Percentiles rank a stretch among this genome's conserved stretches.
These are phyloP conservation scores for Amphipoea oculea DNA, from an alignment of 2,888 invertebrate genomes.

Conservation along the genomic window DNA sequence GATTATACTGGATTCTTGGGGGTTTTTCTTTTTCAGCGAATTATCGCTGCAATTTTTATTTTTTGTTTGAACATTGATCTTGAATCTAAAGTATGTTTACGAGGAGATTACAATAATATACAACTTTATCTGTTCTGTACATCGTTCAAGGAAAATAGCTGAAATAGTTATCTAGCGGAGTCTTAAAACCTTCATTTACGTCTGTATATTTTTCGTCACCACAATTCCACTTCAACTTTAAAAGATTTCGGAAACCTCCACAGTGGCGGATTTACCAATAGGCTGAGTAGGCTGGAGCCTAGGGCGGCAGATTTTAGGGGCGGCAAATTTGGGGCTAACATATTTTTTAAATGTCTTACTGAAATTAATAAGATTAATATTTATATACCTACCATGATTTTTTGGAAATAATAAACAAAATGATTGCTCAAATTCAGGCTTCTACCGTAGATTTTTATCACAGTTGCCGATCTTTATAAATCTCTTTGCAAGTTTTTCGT, in stretches of 20 bases:
- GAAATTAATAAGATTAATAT: no score
- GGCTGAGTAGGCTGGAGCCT: no score
- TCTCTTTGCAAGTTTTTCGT: no score
- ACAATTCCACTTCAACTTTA: neutral
- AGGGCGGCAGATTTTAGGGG: no score
- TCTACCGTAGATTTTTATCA: no score
- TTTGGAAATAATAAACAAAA: no score
- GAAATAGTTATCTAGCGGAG: neutral
- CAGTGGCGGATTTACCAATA: no score
- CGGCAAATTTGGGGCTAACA: no score
- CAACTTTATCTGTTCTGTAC: slow-evolving; percentile 17
- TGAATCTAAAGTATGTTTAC: slow-evolving; percentile 50
- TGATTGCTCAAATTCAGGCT: no score
- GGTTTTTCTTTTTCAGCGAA: slow-evolving; percentile 54
- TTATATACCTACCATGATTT: no score
- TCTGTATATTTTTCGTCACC: neutral
- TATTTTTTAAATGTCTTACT: no score
- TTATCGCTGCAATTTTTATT: slow-evolving; percentile 38
- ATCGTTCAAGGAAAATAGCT: neutral
- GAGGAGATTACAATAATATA: slow-evolving; percentile 26
- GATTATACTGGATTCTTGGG: slow-evolving; percentile 53
- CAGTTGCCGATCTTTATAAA: no score
- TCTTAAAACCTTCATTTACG: neutral
- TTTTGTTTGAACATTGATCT: slow-evolving; percentile 54
- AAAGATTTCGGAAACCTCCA: neutral